Conservation (phyloP, 2,113 vertebrate genomes). For the Oostethus manadensis region DNA sequence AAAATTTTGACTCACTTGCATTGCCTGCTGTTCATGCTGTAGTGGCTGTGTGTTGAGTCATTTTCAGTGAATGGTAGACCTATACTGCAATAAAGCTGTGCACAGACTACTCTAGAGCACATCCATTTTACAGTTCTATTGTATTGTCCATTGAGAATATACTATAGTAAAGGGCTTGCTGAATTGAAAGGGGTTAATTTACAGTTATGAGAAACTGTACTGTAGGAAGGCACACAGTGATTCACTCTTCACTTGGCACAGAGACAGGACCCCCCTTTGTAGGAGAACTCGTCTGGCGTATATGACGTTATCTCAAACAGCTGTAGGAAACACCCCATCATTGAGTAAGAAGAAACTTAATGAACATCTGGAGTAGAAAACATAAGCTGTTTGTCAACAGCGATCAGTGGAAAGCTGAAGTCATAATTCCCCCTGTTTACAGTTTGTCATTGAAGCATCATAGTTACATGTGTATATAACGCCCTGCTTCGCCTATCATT, state of each 20-base stretch:
- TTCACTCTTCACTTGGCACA: neutral
- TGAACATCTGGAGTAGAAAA: constrained; percentile 6
- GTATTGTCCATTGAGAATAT: no score
- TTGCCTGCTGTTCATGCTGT: no score
- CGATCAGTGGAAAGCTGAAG: neutral
- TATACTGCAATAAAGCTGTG: no score
- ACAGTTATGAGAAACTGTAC: no score
- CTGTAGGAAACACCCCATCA: neutral
- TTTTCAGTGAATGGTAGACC: no score
- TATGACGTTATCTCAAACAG: neutral
- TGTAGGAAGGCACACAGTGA: no score
- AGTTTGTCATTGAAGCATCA: neutral
- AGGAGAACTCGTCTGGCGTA: neutral
- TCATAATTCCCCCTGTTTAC: neutral
- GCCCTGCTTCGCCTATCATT: neutral
- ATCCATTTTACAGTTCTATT: no score
- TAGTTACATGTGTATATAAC: neutral
- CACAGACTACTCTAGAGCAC: no score
- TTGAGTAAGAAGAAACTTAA: neutral
- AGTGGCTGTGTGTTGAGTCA: no score
- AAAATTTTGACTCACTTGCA: no score
- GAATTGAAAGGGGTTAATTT: no score
- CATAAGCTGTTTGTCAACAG: constrained; percentile 5
- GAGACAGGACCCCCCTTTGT: neutral
- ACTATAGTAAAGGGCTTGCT: no score